A percentile compares a stretch with the other conserved stretches of the same genome.
Evolutionary conservation across 2,797 vertebrate species (phyloP).

Genomic region (Pangasius larnaudii): DNA sequence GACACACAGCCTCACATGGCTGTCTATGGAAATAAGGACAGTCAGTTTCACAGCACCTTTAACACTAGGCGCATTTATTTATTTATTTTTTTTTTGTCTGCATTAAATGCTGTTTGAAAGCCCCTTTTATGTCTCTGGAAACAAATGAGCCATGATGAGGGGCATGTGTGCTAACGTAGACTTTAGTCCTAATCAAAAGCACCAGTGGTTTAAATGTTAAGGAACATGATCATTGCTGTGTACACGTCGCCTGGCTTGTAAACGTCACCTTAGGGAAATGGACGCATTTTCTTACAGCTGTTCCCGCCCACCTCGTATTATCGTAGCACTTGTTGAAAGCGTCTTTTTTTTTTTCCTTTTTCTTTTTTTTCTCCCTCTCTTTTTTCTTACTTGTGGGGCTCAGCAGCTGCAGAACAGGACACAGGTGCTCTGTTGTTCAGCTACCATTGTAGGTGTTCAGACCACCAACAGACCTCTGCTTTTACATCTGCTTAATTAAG

Average conservation of each 20-base stretch:
- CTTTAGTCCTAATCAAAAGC: neutral
- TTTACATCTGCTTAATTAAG: conserved; percentile 40
- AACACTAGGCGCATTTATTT: conserved; percentile 37
- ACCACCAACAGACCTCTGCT: conserved; percentile 31
- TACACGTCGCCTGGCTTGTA: conserved; percentile 8
- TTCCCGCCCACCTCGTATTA: conserved; percentile 8
- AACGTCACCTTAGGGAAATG: neutral
- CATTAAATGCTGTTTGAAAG: conserved; percentile 41
- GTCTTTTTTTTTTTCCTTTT: conserved; percentile 14
- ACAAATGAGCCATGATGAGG: neutral
- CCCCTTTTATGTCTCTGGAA: conserved; percentile 21
- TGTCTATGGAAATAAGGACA: conserved; percentile 55
- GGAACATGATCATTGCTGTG: neutral
- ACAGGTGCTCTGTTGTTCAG: conserved; percentile 49
- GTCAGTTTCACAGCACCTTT: conserved; percentile 38
- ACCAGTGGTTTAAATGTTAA: neutral
- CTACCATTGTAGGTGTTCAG: neutral
- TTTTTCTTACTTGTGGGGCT: neutral
- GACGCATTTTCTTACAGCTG: neutral
- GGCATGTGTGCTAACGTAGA: conserved; percentile 6
- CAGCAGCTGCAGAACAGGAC: conserved; percentile 51
- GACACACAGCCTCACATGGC: conserved; percentile 40
- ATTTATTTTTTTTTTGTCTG: neutral
- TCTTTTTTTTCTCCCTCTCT: neutral
- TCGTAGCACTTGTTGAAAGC: conserved; percentile 19